These are phyloP conservation scores for Taphrorychus bicolor DNA, from an alignment of 2,888 invertebrate species.

Conservation along the genomic window DNA sequence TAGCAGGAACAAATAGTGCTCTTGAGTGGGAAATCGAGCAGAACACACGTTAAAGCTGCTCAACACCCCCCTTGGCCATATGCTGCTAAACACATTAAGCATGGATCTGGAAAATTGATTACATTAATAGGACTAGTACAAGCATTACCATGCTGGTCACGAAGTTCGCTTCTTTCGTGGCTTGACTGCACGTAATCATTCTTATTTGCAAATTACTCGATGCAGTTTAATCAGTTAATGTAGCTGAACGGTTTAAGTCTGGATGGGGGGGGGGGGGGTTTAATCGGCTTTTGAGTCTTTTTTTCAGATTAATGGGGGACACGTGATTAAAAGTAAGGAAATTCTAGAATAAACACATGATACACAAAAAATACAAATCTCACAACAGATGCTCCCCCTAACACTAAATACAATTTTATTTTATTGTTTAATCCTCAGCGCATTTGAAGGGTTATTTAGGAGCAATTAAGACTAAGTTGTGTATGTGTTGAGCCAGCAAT, in stretches of 20 bases:
- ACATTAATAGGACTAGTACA: slow-evolving; percentile 39
- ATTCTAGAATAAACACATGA: too few species aligned
- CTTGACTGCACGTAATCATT: slow-evolving; percentile 34
- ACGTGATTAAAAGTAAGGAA: too few species aligned
- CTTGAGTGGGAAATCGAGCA: slow-evolving; percentile 12
- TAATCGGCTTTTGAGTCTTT: too few species aligned
- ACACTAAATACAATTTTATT: too few species aligned
- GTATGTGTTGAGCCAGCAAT: too few species aligned
- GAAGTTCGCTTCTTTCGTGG: slow-evolving; percentile 30
- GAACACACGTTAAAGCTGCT: slow-evolving; percentile 7
- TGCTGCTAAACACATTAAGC: slow-evolving; percentile 31
- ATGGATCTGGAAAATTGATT: slow-evolving; percentile 40
- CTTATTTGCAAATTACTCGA: slow-evolving; percentile 42
- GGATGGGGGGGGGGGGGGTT: too few species aligned
- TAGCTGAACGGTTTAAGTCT: slow-evolving; percentile 11
- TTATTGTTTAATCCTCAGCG: too few species aligned
- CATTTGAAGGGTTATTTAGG: too few species aligned
- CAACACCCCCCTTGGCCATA: slow-evolving; percentile 28
- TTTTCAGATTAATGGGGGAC: too few species aligned
- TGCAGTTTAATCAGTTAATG: slow-evolving; percentile 40
- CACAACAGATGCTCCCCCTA: too few species aligned
- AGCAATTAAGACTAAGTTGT: too few species aligned
- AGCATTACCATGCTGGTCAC: slow-evolving; percentile 37
- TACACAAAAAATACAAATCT: too few species aligned
- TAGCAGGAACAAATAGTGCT: not conserved